Evolutionary conservation across 2,888 invertebrate genomes (phyloP), one percentile per base, ranked within the genome.

Genomic region (Ischnura elegans): DNA sequence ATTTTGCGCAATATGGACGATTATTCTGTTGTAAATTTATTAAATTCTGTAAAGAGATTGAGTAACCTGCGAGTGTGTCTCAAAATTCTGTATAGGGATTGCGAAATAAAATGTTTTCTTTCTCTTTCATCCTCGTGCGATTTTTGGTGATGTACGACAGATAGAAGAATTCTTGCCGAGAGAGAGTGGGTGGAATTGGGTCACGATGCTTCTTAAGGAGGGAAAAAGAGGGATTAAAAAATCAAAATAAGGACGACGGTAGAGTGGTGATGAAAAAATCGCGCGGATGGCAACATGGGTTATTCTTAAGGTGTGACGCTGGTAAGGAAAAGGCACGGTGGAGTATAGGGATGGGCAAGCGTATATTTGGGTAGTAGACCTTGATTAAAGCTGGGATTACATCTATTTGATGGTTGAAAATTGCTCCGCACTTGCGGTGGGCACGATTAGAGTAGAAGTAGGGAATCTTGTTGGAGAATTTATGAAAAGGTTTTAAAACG

Each of bases 311-410:
- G 76, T 76, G 76, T 76, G 76, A 36, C 36, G 36, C 29, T 76
- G 76, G 29, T 76, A 36, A 76, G 76, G 76, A 13, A 76, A 36
- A 36, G 76, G 66, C 13, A 47, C 5, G 2, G 6, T 10, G 36
- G 76, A n/a, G 25, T 8, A 76, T 36, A n/a, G 76, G 3, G 36
- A 29, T 21, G 36, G 36, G 36, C 76, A 36, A 61, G 61, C 61
- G 76, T 29, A 25, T 16, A 61, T 76, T 76, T 36, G 76, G 76
- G 51, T 51, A n/a, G 61, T 61, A 29, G 76, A 8, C 76, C 76
- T 76, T 76, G 76, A 76, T 76, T 29, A 76, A 76, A 76, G 29
- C 76, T 29, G 8, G 76, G 76, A 76, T 76, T 76, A 76, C 76
- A 8, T 36, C 29, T 36, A 13, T 29, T 76, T 76, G 76, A 76